These are phyloP conservation scores for Ischnus inquisitorius DNA, from an alignment of 2,888 invertebrate genomes.

Conservation along the genomic window DNA sequence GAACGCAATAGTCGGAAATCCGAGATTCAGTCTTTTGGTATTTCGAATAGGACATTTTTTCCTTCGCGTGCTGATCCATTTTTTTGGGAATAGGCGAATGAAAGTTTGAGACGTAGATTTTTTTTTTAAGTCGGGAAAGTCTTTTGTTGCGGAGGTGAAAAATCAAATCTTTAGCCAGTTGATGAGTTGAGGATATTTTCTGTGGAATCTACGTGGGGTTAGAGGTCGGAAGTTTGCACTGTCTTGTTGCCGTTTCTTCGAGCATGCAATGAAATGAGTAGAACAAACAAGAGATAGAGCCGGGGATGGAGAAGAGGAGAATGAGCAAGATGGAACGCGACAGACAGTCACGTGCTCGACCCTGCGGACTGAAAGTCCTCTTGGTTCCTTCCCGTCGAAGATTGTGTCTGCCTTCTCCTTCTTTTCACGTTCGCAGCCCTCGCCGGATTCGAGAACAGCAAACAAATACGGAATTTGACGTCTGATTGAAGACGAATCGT, in stretches of 20 bases:
- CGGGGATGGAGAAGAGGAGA: constrained; percentile 69
- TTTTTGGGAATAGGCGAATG: background rate
- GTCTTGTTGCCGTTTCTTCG: constrained; percentile 78
- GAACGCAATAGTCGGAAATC: constrained; percentile 15
- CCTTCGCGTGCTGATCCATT: background rate
- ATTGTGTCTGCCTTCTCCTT: constrained; percentile 21
- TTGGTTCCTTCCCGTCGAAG: constrained; percentile 12
- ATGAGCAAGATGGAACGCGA: constrained; percentile 67
- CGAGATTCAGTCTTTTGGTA: background rate
- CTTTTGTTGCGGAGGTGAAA: background rate
- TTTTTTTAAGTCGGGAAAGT: background rate
- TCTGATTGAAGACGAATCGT: constrained; percentile 79
- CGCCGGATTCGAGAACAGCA: constrained; percentile 75
- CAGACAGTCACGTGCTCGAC: constrained; percentile 21
- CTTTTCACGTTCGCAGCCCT: constrained; percentile 18
- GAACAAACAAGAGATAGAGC: constrained; percentile 80
- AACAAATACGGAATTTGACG: constrained; percentile 79
- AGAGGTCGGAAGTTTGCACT: constrained; percentile 78
- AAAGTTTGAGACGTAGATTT: background rate
- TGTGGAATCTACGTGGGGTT: constrained; percentile 7
- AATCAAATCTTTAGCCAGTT: constrained; percentile 8
- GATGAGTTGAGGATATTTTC: constrained; percentile 11
- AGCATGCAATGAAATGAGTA: constrained; percentile 83
- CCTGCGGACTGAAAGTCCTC: background rate
- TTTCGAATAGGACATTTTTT: background rate